These are phyloP conservation scores for Lepeophtheirus salmonis DNA, from an alignment of 1,140 invertebrate genomes.

Conservation along the genomic window DNA sequence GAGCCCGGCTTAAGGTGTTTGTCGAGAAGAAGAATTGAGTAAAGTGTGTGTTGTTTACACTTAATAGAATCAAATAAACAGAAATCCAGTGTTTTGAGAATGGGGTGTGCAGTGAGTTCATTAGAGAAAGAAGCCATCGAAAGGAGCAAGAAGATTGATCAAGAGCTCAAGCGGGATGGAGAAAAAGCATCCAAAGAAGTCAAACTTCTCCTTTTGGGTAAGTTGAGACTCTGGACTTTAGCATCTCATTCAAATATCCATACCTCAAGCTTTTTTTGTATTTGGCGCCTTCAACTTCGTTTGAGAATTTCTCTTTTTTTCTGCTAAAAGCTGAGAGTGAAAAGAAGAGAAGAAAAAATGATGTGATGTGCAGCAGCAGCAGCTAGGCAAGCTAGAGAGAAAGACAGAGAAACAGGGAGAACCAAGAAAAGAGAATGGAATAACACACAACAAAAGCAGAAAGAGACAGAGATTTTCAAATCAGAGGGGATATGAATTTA, in stretches of 20 bases:
- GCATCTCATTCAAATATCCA: too few relatives aligned
- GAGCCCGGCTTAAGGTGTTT: too few relatives aligned
- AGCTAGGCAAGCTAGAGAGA: neutral
- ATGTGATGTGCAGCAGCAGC: too few relatives aligned
- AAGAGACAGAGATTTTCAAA: too few relatives aligned
- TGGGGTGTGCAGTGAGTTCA: conserved; percentile 18
- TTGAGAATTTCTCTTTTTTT: neutral
- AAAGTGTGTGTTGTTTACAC: neutral
- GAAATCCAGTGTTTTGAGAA: neutral
- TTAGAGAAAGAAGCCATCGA: conserved; percentile 17
- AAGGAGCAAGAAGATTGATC: conserved; percentile 16
- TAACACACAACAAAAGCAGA: too few relatives aligned
- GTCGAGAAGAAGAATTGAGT: too few relatives aligned
- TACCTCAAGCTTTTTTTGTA: too few relatives aligned
- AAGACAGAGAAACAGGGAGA: neutral
- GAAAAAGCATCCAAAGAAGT: conserved; percentile 15
- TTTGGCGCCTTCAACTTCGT: neutral
- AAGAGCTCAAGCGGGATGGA: conserved; percentile 11
- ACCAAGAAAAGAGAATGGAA: too few relatives aligned
- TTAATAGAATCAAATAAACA: too few relatives aligned
- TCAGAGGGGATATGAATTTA: too few relatives aligned
- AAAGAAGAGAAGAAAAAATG: neutral
- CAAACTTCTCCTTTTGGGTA: conserved; percentile 17
- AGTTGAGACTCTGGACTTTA: too few relatives aligned
- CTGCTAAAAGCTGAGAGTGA: neutral